Base-by-base conservation (phyloP, 1,140 invertebrate species). In the Linepithema humile region DNA sequence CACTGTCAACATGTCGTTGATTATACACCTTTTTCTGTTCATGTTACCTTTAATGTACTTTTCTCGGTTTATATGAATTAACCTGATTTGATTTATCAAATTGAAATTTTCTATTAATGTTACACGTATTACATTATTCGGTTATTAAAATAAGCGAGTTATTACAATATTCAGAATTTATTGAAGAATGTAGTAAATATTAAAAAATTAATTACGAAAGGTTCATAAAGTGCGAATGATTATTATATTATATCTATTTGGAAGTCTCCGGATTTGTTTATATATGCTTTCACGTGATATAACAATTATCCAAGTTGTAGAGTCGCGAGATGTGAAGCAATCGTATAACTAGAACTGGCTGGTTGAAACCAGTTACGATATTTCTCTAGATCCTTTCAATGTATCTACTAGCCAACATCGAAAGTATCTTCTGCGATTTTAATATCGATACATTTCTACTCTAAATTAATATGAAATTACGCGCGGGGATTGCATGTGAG, bases 341-440 rank as follows among this genome's bases (percentile, higher is more conserved):
- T 23, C 4, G 38, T n/a, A 9, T 9, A 43, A 12, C 26, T 15
- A 12, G 64, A 70, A 57, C 1, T 40, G 23, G 12, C 48, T 80
- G 38, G 75, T 70, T 69, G 26, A 70, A 80, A 80, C 64, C 75
- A 80, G 50, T 80, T 80, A 70, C 7, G 64, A 80, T 80, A 69
- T 57, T 80, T 80, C 35, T 55, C 43, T 20, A 32, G 75, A 62
- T 0, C 38, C 65, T 80, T 70, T 80, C 35, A 20, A 80, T 69
- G 32, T 69, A 57, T n/a, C n/a, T 32, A 70, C 64, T 43, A n/a
- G 26, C 7, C 70, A 78, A 70, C 12, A 1, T 7, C 0, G 3
- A 40, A 67, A 65, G 10, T 74, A 57, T 59, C 29, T 35, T 32
- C 6, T 5, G 5, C n/a, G 26, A 60, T 53, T 67, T 50, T 50